Conservation (phyloP, 2,797 vertebrate genomes). For the Eurystomus glaucurus region DNA sequence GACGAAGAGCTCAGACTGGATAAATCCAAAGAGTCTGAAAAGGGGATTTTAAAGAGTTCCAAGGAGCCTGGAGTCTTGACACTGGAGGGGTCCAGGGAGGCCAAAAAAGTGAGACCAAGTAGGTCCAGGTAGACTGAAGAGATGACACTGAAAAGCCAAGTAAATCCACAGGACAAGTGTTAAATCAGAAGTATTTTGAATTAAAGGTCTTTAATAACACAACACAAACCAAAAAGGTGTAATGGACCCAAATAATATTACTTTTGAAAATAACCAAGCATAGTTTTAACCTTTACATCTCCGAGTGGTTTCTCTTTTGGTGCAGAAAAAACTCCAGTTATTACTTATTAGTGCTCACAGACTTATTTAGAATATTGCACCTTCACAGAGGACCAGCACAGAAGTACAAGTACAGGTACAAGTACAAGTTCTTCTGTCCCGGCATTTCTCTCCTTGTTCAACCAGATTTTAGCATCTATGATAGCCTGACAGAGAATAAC, state of each 20-base stretch:
- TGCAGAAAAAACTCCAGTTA: not conserved
- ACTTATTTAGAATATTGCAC: not conserved
- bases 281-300: not conserved
- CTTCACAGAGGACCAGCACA: not conserved
- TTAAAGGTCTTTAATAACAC: not conserved
- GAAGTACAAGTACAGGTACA: not conserved
- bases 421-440: not conserved
- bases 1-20: slow-evolving; percentile 72
- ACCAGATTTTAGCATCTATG: not conserved
- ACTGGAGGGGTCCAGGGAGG: slow-evolving; percentile 74
- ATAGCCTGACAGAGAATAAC: not conserved
- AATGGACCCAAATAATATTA: not conserved
- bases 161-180: not conserved
- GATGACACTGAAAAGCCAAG: slow-evolving; percentile 53
- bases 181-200: slow-evolving; percentile 15
- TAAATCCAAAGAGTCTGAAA: slow-evolving; percentile 75
- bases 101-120: slow-evolving; percentile 49
- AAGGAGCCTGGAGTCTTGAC: slow-evolving; percentile 64
- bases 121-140: slow-evolving; percentile 47
- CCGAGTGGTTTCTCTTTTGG: not conserved
- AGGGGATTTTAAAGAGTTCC: slow-evolving; percentile 70
- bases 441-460: not conserved
- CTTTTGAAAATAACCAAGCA: not conserved
- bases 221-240: not conserved
- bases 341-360: not conserved